These are phyloP conservation scores for Galerucella pusilla DNA, from an alignment of 2,888 invertebrate genomes.

Conservation along the genomic window DNA sequence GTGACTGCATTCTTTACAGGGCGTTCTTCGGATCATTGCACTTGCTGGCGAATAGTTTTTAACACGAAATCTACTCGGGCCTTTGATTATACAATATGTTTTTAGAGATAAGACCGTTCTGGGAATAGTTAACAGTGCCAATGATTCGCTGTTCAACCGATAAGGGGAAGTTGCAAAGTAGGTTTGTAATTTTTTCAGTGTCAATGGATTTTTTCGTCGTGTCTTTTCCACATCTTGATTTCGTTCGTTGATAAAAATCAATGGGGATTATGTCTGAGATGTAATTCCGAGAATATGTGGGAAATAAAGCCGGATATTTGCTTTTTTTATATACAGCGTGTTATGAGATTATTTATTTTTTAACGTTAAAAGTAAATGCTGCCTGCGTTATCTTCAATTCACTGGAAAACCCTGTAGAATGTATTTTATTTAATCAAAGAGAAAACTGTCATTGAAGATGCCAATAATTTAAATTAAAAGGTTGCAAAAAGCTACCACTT, in stretches of 20 bases:
- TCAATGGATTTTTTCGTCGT: slow-evolving; percentile 1
- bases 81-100: slow-evolving; percentile 25
- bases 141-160: slow-evolving; percentile 15
- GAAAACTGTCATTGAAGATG: too few relatives aligned
- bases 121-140: slow-evolving; percentile 29
- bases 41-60: slow-evolving; percentile 54
- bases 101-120: slow-evolving; percentile 30
- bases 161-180: slow-evolving; percentile 17
- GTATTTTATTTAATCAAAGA: too few relatives aligned
- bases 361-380: too few relatives aligned
- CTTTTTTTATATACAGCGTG: too few relatives aligned
- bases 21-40: slow-evolving; percentile 60
- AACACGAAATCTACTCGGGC: slow-evolving; percentile 51
- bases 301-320: too few relatives aligned
- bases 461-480: too few relatives aligned
- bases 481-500: too few relatives aligned
- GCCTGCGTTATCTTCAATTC: too few relatives aligned
- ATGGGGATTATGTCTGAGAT: slow-evolving; percentile 6
- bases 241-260: background rate
- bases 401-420: too few relatives aligned
- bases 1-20: slow-evolving; percentile 60
- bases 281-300: too few relatives aligned
- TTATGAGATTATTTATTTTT: too few relatives aligned
- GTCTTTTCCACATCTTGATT: background rate
- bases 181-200: slow-evolving; percentile 12